Evolutionary conservation across 2,113 vertebrate genomes (phyloP), one percentile per base, ranked within the genome.

Genomic region (Caretta caretta): DNA sequence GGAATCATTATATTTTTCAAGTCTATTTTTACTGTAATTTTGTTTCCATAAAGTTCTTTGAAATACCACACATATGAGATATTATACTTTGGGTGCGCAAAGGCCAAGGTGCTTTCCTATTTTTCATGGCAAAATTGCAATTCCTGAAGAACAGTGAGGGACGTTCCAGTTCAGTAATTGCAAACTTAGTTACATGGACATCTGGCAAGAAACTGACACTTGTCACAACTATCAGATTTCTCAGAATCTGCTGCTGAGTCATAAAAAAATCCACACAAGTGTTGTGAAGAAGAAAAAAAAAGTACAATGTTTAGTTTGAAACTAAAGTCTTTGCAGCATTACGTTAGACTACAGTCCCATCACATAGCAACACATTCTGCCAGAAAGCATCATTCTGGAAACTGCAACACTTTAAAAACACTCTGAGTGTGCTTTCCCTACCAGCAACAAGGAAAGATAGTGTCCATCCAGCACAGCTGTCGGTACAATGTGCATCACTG

Each of bases 301-400:
- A 89, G 17, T 29, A 93, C 90, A 94, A 88, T 54, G 90, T 91
- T 96, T 93, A 80, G 69, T 93, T 83, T 92, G 96, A 86, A 94
- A 97, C 84, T 54, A 51, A 89, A 93, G 80, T 92, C 91, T 57
- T 80, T 90, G 54, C 81, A 46, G 86, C 87, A 54, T 85, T 88
- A 84, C 80, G 80, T 92, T 95, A 97, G 85, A 95, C 96, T 82
- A 92, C 84, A 94, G 91, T 92, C 80, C 80, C 54, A 12, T 90
- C 91, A 87, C 5, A 0, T 38, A 84, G 86, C 82, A 86, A 92
- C 91, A 95, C 90, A 83, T 90, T 95, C 91, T 85, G 80, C 86
- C 80, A 98, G 95, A 97, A 98, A 96, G 80, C 87, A 94, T 84
- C 85, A 69, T 94, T 83, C 93, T 93, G 94, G 94, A 97, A 96